Evolutionary conservation across 2,113 vertebrate species (phyloP).

Genomic region (Stictonetta naevosa): DNA sequence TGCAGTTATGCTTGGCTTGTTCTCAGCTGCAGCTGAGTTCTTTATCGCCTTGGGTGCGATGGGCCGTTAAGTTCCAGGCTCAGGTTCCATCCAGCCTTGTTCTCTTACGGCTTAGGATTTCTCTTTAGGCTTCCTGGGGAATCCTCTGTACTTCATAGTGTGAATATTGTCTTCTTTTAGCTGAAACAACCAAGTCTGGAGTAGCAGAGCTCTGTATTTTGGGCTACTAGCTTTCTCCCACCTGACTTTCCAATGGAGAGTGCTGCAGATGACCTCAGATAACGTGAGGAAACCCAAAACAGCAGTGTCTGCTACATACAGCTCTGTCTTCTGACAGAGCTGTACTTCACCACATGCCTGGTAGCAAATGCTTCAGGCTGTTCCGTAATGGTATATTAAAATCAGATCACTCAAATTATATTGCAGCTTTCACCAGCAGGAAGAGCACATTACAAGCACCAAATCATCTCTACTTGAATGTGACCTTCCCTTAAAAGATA

Average conservation of each 20-base stretch:
- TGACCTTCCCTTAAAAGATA: background rate
- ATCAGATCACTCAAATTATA: background rate
- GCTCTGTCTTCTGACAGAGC: background rate
- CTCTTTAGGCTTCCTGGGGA: background rate
- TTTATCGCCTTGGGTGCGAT: accelerated
- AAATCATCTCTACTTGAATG: background rate
- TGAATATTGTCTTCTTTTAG: background rate
- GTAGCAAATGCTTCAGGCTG: background rate
- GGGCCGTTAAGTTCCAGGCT: background rate
- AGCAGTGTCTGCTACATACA: background rate
- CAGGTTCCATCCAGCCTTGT: background rate
- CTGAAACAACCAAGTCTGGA: background rate
- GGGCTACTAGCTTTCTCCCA: background rate
- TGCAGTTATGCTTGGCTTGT: background rate
- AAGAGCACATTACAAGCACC: background rate
- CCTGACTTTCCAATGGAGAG: background rate
- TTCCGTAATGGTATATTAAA: background rate
- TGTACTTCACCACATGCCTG: background rate
- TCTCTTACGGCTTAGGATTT: background rate
- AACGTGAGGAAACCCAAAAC: background rate
- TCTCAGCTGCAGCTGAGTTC: background rate
- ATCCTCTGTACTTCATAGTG: background rate
- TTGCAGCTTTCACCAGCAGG: background rate
- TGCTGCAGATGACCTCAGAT: background rate
- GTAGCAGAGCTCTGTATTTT: background rate